phyloP scores from a whole-genome alignment of 2,797 vertebrate species.

The Borostomias antarcticus region DNA sequence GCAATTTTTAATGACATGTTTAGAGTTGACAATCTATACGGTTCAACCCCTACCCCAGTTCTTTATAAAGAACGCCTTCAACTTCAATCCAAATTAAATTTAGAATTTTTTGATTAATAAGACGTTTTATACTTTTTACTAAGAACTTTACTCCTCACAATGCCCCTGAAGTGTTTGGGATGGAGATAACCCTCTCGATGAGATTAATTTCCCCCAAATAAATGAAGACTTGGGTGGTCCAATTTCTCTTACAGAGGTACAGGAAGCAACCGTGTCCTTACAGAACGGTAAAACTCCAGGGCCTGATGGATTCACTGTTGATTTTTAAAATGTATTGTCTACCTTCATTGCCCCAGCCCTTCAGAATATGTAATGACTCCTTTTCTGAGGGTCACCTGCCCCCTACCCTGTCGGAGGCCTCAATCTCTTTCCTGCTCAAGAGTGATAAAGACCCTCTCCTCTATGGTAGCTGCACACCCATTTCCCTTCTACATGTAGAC shows the following conservation, averaged over 20 bases:
- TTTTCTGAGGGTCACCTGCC: background rate
- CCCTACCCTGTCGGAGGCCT: background rate
- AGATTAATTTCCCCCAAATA: constrained; percentile 2
- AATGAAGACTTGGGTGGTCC: background rate
- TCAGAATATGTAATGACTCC: background rate
- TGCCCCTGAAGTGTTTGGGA: too few relatives aligned
- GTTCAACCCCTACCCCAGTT: background rate
- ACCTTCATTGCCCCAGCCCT: background rate
- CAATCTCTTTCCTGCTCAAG: background rate
- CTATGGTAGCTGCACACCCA: background rate
- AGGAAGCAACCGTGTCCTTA: background rate
- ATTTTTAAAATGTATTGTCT: constrained; percentile 13
- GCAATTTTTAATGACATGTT: constrained; percentile 1
- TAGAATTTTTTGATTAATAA: constrained; percentile 8
- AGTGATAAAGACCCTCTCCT: background rate
- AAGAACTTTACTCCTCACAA: constrained; percentile 8
- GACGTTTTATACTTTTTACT: constrained; percentile 9
- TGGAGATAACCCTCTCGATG: too few relatives aligned
- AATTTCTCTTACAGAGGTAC: background rate
- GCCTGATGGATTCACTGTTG: background rate
- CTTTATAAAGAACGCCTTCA: background rate
- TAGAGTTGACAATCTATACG: too few relatives aligned
- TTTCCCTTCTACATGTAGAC: background rate
- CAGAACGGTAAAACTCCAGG: constrained; percentile 18
- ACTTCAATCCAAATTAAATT: constrained; percentile 9